These are phyloP conservation scores for Drosophila arawakana DNA, from an alignment of 1,140 invertebrate species.

Conservation along the genomic window DNA sequence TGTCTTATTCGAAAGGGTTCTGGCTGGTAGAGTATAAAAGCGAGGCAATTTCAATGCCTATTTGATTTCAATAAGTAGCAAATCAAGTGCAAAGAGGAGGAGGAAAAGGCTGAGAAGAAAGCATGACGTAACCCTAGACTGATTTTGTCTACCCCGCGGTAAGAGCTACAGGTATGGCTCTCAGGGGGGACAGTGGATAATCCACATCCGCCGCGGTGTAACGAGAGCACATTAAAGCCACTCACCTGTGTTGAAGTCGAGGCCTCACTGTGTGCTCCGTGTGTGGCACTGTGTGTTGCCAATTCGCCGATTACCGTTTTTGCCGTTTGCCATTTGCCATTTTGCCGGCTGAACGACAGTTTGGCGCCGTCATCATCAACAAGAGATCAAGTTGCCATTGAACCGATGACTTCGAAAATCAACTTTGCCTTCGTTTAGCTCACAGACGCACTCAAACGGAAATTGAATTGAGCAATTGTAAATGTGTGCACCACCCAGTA, in stretches of 20 bases:
- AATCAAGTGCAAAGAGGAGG: slow-evolving; percentile 73
- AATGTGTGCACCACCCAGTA: slow-evolving; percentile 33
- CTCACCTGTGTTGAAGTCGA: slow-evolving; percentile 63
- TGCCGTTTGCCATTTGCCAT: slow-evolving; percentile 23
- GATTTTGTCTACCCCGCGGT: slow-evolving; percentile 15
- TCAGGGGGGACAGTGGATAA: slow-evolving; percentile 6
- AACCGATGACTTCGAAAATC: slow-evolving; percentile 37
- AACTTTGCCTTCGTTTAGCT: neutral
- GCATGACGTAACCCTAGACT: slow-evolving; percentile 17
- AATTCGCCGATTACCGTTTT: slow-evolving; percentile 28
- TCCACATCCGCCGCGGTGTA: slow-evolving; percentile 58
- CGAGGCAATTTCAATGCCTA: slow-evolving; percentile 57
- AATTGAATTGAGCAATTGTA: slow-evolving; percentile 83
- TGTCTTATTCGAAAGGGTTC: neutral
- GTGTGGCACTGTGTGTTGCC: slow-evolving; percentile 10
- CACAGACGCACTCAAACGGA: slow-evolving; percentile 73
- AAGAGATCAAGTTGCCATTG: slow-evolving; percentile 79
- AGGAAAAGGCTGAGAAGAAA: slow-evolving; percentile 12
- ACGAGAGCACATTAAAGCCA: slow-evolving; percentile 76
- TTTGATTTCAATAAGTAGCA: slow-evolving; percentile 76
- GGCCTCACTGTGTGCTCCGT: neutral
- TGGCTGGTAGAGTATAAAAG: neutral
- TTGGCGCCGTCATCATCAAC: slow-evolving; percentile 75
- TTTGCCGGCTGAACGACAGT: slow-evolving; percentile 68
- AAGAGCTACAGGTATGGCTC: neutral